phyloP scores from a whole-genome alignment of 2,888 invertebrate genomes.

The Dolomedes plantarius region DNA sequence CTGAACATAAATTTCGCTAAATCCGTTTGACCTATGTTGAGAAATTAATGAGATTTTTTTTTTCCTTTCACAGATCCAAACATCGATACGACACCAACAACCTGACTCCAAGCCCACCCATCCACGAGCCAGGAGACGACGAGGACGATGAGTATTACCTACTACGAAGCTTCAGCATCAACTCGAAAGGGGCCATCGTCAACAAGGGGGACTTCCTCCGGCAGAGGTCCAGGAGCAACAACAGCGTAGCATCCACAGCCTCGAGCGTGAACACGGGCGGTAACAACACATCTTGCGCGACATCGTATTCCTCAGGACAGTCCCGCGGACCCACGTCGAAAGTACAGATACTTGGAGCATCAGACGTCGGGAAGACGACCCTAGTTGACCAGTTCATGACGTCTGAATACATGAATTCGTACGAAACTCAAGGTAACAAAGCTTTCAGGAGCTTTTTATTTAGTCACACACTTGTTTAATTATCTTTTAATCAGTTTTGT shows the following conservation, averaged over 20 bases:
- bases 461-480: no score
- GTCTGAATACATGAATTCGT: constrained; percentile 83
- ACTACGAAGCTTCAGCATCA: constrained; percentile 94
- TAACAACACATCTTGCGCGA: constrained; percentile 66
- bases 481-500: no score
- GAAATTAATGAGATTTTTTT: no score
- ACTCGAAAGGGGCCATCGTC: constrained; percentile 89
- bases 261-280: constrained; percentile 34
- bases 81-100: constrained; percentile 29
- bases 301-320: constrained; percentile 51
- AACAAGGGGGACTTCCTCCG: constrained; percentile 88
- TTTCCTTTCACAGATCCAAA: constrained; percentile 34
- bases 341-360: constrained; percentile 82
- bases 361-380: constrained; percentile 84
- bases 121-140: constrained; percentile 78
- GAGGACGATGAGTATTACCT: constrained; percentile 94
- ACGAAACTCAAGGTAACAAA: constrained; percentile 77
- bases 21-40: no score
- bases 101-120: constrained; percentile 49
- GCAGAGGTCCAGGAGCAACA: constrained; percentile 87
- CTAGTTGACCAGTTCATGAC: constrained; percentile 84
- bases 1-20: no score
- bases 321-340: constrained; percentile 75
- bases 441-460: no score
- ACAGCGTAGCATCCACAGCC: constrained; percentile 85